A percentile compares a stretch with the other conserved stretches of the same genome.
phyloP scores from a whole-genome alignment of 2,113 vertebrate genomes.

The Serinus canaria region DNA sequence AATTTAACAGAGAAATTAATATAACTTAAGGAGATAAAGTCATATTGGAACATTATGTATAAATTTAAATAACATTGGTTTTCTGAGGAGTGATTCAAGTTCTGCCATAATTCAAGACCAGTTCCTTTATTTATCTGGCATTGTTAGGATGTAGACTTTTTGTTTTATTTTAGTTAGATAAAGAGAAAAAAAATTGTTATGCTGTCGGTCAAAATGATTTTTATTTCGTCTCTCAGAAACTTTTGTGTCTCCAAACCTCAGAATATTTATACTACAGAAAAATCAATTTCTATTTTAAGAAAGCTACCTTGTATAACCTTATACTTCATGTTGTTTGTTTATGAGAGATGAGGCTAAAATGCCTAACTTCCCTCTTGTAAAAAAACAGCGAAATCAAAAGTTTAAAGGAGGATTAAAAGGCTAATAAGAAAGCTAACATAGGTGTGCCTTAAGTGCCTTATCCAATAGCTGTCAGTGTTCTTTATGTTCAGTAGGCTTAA shows the following conservation, averaged over 20 bases:
- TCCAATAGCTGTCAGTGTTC: background rate
- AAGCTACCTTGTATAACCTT: background rate
- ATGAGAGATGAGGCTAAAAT: background rate
- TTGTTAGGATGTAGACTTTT: background rate
- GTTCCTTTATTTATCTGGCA: background rate
- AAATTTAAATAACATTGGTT: background rate
- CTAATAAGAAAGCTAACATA: background rate
- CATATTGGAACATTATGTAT: background rate
- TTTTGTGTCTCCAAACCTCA: background rate
- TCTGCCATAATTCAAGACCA: background rate
- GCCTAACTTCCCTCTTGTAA: background rate
- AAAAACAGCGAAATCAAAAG: background rate
- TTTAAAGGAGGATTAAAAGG: background rate
- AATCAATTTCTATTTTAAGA: background rate
- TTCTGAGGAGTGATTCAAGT: background rate
- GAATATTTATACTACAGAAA: background rate
- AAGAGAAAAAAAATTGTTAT: background rate
- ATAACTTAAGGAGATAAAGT: background rate
- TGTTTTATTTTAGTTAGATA: background rate
- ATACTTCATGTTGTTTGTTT: background rate
- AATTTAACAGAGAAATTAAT: background rate
- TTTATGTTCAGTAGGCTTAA: background rate
- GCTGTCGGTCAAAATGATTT: background rate
- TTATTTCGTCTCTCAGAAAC: background rate
- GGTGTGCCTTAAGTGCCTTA: background rate